These are phyloP conservation scores for Pantala flavescens DNA, from an alignment of 1,140 invertebrate genomes.

Conservation along the genomic window DNA sequence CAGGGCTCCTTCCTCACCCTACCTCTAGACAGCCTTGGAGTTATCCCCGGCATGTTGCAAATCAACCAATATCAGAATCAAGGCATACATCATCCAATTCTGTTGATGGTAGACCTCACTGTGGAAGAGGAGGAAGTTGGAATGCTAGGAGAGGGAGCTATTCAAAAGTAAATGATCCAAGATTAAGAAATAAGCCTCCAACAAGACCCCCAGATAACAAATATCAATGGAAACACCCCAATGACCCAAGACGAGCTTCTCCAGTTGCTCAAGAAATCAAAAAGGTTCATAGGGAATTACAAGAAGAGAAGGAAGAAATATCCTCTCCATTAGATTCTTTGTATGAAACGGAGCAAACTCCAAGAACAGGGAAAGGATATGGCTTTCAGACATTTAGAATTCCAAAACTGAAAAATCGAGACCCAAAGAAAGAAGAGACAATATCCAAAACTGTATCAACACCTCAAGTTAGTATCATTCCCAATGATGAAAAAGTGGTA, in stretches of 20 bases:
- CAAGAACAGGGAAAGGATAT: slow-evolving; percentile 38
- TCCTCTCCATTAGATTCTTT: slow-evolving; percentile 45
- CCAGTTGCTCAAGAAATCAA: not conserved
- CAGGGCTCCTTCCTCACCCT: not conserved
- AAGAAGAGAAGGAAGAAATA: slow-evolving; percentile 27
- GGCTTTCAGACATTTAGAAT: slow-evolving; percentile 53
- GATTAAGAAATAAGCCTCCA: not conserved
- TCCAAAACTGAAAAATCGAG: slow-evolving; percentile 44
- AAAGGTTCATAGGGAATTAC: not conserved
- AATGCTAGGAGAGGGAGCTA: not conserved
- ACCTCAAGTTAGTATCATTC: not conserved
- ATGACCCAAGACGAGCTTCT: not conserved
- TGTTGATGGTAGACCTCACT: not conserved
- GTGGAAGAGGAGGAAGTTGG: not conserved
- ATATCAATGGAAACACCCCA: not conserved
- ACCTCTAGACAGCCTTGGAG: not conserved
- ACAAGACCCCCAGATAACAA: not conserved
- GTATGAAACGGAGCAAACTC: slow-evolving; percentile 38
- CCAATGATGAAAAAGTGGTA: not conserved
- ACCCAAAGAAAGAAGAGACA: slow-evolving; percentile 17
- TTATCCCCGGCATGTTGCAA: not conserved
- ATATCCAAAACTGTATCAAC: not conserved
- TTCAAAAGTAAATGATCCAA: not conserved
- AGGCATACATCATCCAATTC: not conserved
- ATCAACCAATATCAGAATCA: not conserved